Evolutionary conservation across 2,113 vertebrate genomes (phyloP).

Genomic region (Chroicocephalus ridibundus): DNA sequence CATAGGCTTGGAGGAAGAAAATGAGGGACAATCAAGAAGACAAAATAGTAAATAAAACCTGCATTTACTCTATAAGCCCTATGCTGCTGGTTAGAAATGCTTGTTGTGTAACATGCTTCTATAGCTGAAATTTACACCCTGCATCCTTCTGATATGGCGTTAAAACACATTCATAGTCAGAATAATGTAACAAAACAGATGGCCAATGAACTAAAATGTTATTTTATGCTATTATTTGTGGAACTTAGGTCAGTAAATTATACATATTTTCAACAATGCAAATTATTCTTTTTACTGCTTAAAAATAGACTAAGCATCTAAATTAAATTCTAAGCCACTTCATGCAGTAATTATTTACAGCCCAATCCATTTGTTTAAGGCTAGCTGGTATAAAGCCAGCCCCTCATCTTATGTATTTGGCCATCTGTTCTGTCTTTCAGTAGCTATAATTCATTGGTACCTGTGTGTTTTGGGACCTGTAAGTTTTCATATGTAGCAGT

Average conservation of each 20-base stretch:
- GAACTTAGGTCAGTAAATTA: conserved; percentile 22
- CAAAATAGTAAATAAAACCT: neutral
- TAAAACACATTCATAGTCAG: neutral
- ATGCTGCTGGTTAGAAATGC: neutral
- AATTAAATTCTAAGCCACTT: conserved; percentile 35
- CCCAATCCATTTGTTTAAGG: conserved; percentile 31
- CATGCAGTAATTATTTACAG: conserved; percentile 54
- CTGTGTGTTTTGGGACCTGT: neutral
- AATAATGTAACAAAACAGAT: conserved; percentile 46
- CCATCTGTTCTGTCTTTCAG: conserved; percentile 30
- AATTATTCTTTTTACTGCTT: conserved; percentile 33
- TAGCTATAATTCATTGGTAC: neutral
- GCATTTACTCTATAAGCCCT: neutral
- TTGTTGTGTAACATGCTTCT: neutral
- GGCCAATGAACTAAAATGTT: neutral
- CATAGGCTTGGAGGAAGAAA: neutral
- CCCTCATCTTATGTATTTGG: neutral
- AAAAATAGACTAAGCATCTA: conserved; percentile 44
- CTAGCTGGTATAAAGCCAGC: neutral
- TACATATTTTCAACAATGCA: conserved; percentile 35
- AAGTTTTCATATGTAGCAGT: neutral
- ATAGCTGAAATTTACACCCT: neutral
- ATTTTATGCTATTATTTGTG: conserved; percentile 13
- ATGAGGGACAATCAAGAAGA: neutral
- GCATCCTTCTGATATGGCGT: neutral